These are phyloP conservation scores for Calosoma granatense DNA, from an alignment of 1,140 invertebrate genomes.

Conservation along the genomic window DNA sequence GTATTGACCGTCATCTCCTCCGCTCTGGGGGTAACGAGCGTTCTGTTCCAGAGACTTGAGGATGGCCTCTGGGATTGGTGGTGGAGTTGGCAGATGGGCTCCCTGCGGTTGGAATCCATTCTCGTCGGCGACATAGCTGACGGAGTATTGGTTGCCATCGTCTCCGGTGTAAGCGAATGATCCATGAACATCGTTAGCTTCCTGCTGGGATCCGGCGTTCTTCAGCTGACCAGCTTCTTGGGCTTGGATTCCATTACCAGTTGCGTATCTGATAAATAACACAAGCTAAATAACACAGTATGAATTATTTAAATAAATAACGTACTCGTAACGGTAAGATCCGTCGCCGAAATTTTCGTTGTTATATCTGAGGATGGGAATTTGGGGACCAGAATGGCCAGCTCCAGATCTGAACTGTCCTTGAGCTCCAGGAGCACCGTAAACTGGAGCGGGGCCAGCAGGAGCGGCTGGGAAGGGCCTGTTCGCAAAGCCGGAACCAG, in stretches of 20 bases:
- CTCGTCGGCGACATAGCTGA: conserved; percentile 44
- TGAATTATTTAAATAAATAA: neutral
- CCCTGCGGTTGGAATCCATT: conserved; percentile 33
- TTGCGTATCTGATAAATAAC: conserved; percentile 36
- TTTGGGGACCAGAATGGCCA: conserved; percentile 18
- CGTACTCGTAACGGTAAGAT: conserved; percentile 27
- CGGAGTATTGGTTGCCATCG: conserved; percentile 42
- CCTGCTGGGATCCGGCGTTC: conserved; percentile 40
- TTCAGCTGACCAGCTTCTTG: conserved; percentile 39
- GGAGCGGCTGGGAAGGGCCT: conserved; percentile 14
- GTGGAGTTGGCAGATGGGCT: conserved; percentile 38
- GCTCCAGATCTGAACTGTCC: conserved; percentile 13
- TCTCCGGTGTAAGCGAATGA: conserved; percentile 49
- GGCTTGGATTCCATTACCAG: conserved; percentile 39
- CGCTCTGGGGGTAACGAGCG: conserved; percentile 15
- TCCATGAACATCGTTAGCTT: conserved; percentile 46
- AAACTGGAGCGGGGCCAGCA: conserved; percentile 13
- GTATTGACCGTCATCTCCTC: neutral
- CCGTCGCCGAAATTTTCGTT: conserved; percentile 31
- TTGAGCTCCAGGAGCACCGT: conserved; percentile 11
- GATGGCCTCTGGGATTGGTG: conserved; percentile 38
- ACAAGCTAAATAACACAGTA: conserved; percentile 6
- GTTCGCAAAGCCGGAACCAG: conserved; percentile 14
- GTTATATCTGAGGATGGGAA: conserved; percentile 22
- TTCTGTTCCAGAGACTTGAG: conserved; percentile 36